These are phyloP conservation scores for Latrodectus hesperus DNA, from an alignment of 2,888 invertebrate species.

Conservation along the genomic window DNA sequence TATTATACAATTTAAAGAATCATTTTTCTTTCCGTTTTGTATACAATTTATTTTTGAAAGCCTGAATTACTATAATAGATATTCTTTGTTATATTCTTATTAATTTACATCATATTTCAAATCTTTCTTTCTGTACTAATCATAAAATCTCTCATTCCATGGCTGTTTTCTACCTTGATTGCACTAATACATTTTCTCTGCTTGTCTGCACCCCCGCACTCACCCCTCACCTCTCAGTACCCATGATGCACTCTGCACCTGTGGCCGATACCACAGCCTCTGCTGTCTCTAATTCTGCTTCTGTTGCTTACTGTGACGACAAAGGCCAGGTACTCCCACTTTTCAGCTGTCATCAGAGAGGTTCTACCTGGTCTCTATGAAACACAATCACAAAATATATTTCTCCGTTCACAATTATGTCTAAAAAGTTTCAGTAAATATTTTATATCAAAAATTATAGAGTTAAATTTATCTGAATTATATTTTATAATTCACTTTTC, in stretches of 20 bases:
- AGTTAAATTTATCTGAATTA: too few species aligned
- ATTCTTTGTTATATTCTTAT: too few species aligned
- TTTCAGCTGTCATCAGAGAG: slow-evolving; percentile 19
- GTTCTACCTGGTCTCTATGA: slow-evolving; percentile 45
- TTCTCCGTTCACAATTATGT: too few species aligned
- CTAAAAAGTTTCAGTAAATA: too few species aligned
- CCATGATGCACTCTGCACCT: slow-evolving; percentile 70
- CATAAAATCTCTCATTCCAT: not conserved
- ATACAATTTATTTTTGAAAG: too few species aligned
- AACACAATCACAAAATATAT: too few species aligned
- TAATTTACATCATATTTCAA: not conserved
- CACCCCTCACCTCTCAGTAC: slow-evolving; percentile 61
- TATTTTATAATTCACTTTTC: too few species aligned
- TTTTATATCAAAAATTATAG: too few species aligned
- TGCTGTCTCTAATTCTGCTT: slow-evolving; percentile 74
- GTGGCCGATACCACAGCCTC: slow-evolving; percentile 69
- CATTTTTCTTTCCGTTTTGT: too few species aligned
- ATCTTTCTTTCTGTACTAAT: slow-evolving; percentile 2
- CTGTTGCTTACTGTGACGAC: slow-evolving; percentile 76
- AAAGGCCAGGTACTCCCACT: slow-evolving; percentile 75
- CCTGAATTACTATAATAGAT: too few species aligned
- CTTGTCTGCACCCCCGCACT: slow-evolving; percentile 47
- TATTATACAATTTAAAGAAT: too few species aligned
- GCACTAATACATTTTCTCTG: slow-evolving; percentile 49
- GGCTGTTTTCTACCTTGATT: slow-evolving; percentile 55